Evolutionary conservation across 2,888 invertebrate species (phyloP).

Genomic region (Aspidiotus destructor): DNA sequence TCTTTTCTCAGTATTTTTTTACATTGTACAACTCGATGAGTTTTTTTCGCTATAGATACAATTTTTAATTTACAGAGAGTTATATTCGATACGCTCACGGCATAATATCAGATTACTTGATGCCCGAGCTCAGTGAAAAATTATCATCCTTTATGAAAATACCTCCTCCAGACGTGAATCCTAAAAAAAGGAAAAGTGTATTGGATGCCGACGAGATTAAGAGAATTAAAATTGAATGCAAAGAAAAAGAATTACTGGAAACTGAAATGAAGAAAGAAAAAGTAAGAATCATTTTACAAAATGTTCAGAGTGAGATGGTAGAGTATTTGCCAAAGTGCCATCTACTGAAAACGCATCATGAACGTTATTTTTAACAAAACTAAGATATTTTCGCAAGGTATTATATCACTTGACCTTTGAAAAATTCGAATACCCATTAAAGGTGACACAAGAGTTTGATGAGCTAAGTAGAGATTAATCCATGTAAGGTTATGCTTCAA

Average conservation of each 20-base stretch:
- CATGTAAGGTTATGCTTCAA: too few species aligned
- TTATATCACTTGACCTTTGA: too few species aligned
- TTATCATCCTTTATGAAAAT: slow-evolving; percentile 57
- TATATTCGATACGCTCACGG: slow-evolving; percentile 66
- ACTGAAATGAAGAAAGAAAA: slow-evolving; percentile 12
- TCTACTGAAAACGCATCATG: too few species aligned
- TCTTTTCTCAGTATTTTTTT: neutral
- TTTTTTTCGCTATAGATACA: neutral
- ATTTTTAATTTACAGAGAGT: slow-evolving; percentile 44
- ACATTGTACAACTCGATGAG: too few species aligned
- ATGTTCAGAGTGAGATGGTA: too few species aligned
- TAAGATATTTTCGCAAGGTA: too few species aligned
- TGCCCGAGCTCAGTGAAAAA: slow-evolving; percentile 55
- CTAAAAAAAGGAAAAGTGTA: slow-evolving; percentile 41
- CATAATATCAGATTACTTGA: slow-evolving; percentile 67
- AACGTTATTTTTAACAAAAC: too few species aligned
- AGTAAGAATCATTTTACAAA: neutral
- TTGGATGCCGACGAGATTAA: slow-evolving; percentile 42
- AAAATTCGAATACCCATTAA: too few species aligned
- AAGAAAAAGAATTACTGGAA: slow-evolving; percentile 15
- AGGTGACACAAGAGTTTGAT: too few species aligned
- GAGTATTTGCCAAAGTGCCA: too few species aligned
- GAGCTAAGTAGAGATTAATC: too few species aligned
- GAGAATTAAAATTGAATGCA: slow-evolving; percentile 37
- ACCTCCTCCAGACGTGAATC: slow-evolving; percentile 51